A percentile compares a stretch with the other conserved stretches of the same genome.
phyloP scores from a whole-genome alignment of 2,113 vertebrate genomes.

The Thamnophis sirtalis region DNA sequence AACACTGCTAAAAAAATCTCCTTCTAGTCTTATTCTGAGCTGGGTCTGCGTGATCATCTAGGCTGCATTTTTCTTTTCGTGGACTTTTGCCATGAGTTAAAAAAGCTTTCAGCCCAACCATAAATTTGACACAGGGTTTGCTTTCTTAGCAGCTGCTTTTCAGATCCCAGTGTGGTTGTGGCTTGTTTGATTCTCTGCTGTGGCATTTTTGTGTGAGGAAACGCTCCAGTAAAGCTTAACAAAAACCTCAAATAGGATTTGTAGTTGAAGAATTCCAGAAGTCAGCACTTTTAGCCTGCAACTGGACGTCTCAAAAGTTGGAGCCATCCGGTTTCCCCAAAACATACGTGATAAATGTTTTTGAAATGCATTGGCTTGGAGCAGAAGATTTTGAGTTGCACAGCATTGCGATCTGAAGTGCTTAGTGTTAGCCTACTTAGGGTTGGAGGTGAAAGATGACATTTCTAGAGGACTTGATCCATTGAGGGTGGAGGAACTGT shows the following conservation, averaged over 20 bases:
- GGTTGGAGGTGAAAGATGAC: not conserved
- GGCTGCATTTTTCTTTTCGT: not conserved
- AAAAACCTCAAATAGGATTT: not conserved
- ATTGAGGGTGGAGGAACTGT: not conserved
- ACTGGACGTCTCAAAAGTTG: not conserved
- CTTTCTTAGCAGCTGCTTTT: conserved; percentile 36
- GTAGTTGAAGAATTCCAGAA: not conserved
- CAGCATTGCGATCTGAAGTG: not conserved
- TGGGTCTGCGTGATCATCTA: not conserved
- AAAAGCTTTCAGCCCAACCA: not conserved
- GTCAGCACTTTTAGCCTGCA: not conserved
- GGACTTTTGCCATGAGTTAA: not conserved
- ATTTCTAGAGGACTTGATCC: not conserved
- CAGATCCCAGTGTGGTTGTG: conserved; percentile 3
- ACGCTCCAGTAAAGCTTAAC: not conserved
- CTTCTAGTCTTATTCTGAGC: not conserved
- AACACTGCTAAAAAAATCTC: not conserved
- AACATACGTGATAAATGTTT: not conserved
- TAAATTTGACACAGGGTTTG: conserved; percentile 42
- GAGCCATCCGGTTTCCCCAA: not conserved
- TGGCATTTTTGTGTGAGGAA: not conserved
- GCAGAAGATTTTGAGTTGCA: not conserved
- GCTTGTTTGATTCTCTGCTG: not conserved
- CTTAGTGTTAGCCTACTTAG: not conserved
- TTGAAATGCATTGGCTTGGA: not conserved